These are phyloP conservation scores for Accipiter virgatus DNA, from an alignment of 2,113 vertebrate genomes.

Conservation along the genomic window DNA sequence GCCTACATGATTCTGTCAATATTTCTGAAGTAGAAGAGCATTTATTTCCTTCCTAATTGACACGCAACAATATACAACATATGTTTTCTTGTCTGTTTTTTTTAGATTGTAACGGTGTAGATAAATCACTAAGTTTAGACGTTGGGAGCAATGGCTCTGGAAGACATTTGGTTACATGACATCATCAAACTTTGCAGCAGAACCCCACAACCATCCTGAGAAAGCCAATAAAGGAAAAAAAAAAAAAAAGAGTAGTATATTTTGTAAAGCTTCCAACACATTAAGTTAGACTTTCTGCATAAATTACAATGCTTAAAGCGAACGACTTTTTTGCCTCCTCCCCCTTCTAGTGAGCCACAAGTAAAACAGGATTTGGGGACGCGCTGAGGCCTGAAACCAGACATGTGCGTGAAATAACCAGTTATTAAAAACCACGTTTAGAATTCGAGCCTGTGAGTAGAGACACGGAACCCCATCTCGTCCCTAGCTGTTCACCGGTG, in stretches of 20 bases:
- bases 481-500: neutral
- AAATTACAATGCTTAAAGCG: neutral
- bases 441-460: neutral
- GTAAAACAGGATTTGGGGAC: neutral
- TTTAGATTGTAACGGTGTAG: neutral
- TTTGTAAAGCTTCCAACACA: neutral
- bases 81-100: neutral
- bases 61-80: neutral
- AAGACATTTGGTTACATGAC: neutral
- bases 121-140: neutral
- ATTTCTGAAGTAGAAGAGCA: neutral
- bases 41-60: neutral
- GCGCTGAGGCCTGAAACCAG: neutral
- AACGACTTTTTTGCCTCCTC: neutral
- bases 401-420: neutral
- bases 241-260: neutral
- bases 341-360: neutral
- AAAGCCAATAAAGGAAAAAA: neutral
- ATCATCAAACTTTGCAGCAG: neutral
- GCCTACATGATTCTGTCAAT: neutral
- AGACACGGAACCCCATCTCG: neutral
- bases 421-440: neutral
- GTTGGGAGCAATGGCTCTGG: neutral
- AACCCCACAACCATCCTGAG: neutral
- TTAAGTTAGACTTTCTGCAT: neutral